Conservation (phyloP, 2,888 invertebrate species). For the Euzophera pinguis region DNA sequence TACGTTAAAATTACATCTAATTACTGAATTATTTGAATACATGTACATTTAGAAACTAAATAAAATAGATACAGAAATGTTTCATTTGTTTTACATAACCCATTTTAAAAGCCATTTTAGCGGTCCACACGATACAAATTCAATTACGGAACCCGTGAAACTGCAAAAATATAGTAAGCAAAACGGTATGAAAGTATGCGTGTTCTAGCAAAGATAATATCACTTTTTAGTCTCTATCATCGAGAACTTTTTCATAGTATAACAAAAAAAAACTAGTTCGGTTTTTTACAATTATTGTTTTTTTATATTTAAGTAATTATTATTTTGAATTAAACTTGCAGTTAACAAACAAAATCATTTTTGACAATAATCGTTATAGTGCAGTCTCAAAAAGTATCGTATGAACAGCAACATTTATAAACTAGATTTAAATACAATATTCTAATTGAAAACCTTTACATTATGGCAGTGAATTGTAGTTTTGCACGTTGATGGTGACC, state of each 20-base stretch:
- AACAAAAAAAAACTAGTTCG: no score
- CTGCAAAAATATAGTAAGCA: neutral
- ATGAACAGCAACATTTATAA: neutral
- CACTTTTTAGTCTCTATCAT: no score
- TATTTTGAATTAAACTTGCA: no score
- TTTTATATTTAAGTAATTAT: no score
- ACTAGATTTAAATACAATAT: conserved; percentile 6
- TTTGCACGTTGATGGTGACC: conserved; percentile 17
- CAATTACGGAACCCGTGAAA: neutral
- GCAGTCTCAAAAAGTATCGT: neutral
- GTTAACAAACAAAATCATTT: no score
- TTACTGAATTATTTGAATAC: conserved; percentile 8
- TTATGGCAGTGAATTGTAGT: conserved; percentile 24
- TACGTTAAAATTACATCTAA: conserved; percentile 1
- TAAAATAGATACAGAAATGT: conserved; percentile 9
- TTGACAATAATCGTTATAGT: no score
- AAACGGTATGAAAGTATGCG: neutral
- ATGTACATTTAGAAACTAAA: conserved; percentile 9
- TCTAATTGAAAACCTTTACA: conserved; percentile 12
- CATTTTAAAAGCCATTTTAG: neutral
- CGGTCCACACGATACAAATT: neutral
- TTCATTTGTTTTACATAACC: neutral
- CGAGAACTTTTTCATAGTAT: no score
- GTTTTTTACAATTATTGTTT: no score
- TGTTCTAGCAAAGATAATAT: no score